Evolutionary conservation across 2,888 invertebrate species (phyloP), one percentile per base, ranked within the genome.

Genomic region (Hypomecis atomaria): DNA sequence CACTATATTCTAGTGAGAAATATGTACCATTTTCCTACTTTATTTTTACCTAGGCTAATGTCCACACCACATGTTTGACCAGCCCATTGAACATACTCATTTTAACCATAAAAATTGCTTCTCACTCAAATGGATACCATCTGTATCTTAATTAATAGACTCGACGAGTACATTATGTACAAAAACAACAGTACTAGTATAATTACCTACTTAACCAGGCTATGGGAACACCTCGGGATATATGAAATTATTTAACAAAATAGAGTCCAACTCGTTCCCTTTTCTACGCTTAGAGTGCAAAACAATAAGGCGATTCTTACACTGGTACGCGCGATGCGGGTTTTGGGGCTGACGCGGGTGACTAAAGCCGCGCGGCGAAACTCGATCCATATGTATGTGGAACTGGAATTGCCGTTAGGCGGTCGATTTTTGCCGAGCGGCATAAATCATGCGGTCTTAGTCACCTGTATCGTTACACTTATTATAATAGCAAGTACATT

Each of bases 1-100:
- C 91, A 91, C 89, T 81, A 87, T 88, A 58, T 86, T 80, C 81
- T 81, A 82, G 79, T 79, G 80, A 84, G 84, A 87, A 87, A 87
- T 87, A 88, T 85, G 87, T 88, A 87, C 86, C 89, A 82, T 81
- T 73, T 63, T 57, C 54, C 58, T 54, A 43, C 43, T 42, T 53
- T 56, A 45, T 62, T 49, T 23, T 13, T 43, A 38, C 54, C 43
- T 50, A 43, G 45, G 38, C 45, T 45, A 56, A 34, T 34, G 55
- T 56, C 40, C 42, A 42, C 54, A 59, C 54, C 49, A 49, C 59
- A 37, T 11, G 34, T 50, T 52, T 66, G 61, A 66, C 69, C 59
- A 66, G 67, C 62, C 67, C 61, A 68, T 66, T 65, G 6, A 40
- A 70, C 62, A 57, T 69, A 71, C 72, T 69, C 62, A 72, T 71